phyloP scores from a whole-genome alignment of 2,113 vertebrate species.

The Sclerurus mexicanus region DNA sequence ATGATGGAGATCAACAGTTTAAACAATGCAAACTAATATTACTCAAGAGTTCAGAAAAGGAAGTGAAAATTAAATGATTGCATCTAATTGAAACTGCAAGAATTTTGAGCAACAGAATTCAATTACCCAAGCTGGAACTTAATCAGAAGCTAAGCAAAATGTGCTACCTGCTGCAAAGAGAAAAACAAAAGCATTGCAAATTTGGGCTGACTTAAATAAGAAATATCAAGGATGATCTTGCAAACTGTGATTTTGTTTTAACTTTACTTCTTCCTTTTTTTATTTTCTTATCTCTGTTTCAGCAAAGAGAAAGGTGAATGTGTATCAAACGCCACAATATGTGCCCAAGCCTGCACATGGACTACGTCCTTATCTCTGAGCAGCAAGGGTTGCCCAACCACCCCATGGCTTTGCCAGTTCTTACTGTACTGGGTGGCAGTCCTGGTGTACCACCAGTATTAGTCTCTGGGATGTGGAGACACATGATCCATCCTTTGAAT shows the following conservation, averaged over 20 bases:
- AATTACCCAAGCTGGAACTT: neutral
- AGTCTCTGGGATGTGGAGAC: neutral
- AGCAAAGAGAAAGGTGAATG: neutral
- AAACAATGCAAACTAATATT: conserved; percentile 5
- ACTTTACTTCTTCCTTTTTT: neutral
- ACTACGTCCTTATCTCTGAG: neutral
- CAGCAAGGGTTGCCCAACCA: neutral
- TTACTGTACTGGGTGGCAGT: neutral
- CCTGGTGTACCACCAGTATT: neutral
- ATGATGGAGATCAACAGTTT: neutral
- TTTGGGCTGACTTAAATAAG: neutral
- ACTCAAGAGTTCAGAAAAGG: conserved; percentile 32
- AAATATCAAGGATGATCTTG: neutral
- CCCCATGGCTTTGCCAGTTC: neutral
- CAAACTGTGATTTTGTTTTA: neutral
- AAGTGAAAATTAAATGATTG: conserved; percentile 54
- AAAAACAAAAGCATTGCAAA: neutral
- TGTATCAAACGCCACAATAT: rapidly evolving
- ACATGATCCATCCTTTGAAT: neutral
- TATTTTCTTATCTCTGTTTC: neutral
- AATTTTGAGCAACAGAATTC: conserved; percentile 13
- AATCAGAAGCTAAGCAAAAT: neutral
- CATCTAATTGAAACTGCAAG: conserved; percentile 27
- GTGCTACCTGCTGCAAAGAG: neutral
- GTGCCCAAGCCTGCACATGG: neutral